These are phyloP conservation scores for Aphaenogaster rudis DNA, from an alignment of 1,140 invertebrate species.

Conservation along the genomic window DNA sequence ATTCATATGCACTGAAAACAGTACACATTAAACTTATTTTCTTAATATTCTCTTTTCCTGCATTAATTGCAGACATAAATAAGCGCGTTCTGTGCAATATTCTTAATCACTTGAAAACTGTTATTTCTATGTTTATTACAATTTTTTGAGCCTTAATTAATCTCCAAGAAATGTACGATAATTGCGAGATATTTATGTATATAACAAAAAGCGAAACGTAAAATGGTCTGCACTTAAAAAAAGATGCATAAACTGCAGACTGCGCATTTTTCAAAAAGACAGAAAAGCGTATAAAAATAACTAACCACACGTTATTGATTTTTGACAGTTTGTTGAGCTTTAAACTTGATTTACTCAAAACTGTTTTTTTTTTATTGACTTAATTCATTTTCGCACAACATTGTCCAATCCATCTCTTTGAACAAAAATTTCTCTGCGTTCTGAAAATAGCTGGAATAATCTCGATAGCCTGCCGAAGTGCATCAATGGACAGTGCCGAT, in stretches of 20 bases:
- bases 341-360: not conserved
- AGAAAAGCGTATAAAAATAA: slow-evolving; percentile 21
- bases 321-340: not conserved
- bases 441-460: slow-evolving; percentile 46
- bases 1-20: not conserved
- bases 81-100: not conserved
- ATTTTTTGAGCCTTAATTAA: not conserved
- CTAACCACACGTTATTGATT: slow-evolving; percentile 1
- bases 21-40: not conserved
- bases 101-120: not conserved
- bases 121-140: not conserved
- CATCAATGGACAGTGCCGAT: slow-evolving; percentile 18
- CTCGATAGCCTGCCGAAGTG: slow-evolving; percentile 44
- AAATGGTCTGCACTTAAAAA: not conserved
- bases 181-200: not conserved
- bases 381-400: slow-evolving; percentile 10
- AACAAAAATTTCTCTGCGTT: slow-evolving; percentile 31
- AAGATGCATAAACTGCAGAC: not conserved
- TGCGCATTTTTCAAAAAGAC: not conserved
- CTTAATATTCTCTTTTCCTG: not conserved
- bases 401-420: slow-evolving; percentile 13
- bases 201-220: not conserved
- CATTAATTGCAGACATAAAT: not conserved
- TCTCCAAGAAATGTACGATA: not conserved
- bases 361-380: not conserved